Conservation (phyloP, 1,140 invertebrate species). For the Druon quercuslanigerum region DNA sequence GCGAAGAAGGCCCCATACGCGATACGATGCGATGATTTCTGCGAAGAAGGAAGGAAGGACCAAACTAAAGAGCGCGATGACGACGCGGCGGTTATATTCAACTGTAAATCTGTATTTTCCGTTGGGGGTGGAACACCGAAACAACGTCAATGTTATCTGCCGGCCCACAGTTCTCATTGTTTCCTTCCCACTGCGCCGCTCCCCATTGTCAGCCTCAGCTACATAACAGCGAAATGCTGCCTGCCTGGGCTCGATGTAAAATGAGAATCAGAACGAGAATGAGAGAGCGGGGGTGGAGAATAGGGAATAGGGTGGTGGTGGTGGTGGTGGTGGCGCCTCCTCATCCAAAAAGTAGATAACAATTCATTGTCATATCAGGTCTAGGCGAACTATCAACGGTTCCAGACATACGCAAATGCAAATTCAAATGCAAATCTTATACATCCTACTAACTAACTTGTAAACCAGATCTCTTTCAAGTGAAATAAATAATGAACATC, state of each 20-base stretch:
- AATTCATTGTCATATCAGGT: conserved; percentile 66
- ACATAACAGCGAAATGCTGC: conserved; percentile 56
- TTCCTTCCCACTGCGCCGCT: conserved; percentile 65
- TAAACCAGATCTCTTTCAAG: too few species aligned
- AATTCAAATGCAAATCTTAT: not conserved
- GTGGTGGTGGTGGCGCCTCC: conserved; percentile 52
- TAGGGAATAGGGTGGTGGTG: conserved; percentile 32
- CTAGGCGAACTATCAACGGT: not conserved
- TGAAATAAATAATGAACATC: too few species aligned
- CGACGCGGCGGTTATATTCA: too few species aligned
- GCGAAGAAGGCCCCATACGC: conserved; percentile 41
- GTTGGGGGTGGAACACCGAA: conserved; percentile 65
- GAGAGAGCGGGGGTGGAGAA: conserved; percentile 42
- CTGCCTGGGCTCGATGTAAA: conserved; percentile 32
- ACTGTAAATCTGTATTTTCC: not conserved
- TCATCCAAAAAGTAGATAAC: conserved; percentile 60
- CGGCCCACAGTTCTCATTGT: conserved; percentile 71
- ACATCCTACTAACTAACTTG: not conserved
- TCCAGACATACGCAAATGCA: not conserved
- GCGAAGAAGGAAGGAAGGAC: too few species aligned
- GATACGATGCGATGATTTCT: too few species aligned
- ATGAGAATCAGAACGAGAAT: conserved; percentile 53
- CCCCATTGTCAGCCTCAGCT: conserved; percentile 58
- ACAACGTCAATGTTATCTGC: conserved; percentile 72
- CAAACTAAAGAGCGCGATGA: too few species aligned